Conservation (phyloP, 1,140 invertebrate genomes). For the Trichogramma pretiosum region DNA sequence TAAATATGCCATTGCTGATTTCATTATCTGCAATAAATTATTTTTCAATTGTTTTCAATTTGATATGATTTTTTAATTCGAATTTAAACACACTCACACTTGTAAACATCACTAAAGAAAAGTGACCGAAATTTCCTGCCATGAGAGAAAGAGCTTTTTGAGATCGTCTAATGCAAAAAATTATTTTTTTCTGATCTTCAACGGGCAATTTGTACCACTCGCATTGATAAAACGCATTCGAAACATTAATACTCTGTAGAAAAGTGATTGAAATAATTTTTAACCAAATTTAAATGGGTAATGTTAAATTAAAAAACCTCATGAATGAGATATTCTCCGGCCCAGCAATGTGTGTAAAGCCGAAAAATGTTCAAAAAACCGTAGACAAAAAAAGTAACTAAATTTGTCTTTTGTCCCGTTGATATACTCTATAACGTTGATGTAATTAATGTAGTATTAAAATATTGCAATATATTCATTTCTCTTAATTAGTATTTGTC, state of each 20-base stretch:
- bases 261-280: background rate
- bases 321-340: constrained; percentile 21
- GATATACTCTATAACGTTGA: constrained; percentile 13
- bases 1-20: constrained; percentile 11
- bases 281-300: background rate
- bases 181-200: constrained; percentile 17
- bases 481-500: too few species aligned
- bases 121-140: constrained; percentile 25
- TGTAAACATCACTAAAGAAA: constrained; percentile 22
- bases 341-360: constrained; percentile 21
- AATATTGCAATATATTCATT: too few species aligned
- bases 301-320: constrained; percentile 13
- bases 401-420: constrained; percentile 19
- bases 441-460: background rate
- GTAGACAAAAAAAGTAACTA: constrained; percentile 23
- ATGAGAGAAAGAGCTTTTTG: constrained; percentile 21
- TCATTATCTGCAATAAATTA: constrained; percentile 7
- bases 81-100: constrained; percentile 16
- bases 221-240: constrained; percentile 17
- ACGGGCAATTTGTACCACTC: constrained; percentile 22
- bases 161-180: constrained; percentile 20
- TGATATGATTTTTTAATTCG: background rate
- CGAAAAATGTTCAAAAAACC: constrained; percentile 22
- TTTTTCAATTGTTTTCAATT: background rate
- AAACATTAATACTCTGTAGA: constrained; percentile 17